These are phyloP conservation scores for Agelas oroides DNA, from an alignment of 37 sponge, comb jelly and placozoan species.

Conservation along the genomic window DNA sequence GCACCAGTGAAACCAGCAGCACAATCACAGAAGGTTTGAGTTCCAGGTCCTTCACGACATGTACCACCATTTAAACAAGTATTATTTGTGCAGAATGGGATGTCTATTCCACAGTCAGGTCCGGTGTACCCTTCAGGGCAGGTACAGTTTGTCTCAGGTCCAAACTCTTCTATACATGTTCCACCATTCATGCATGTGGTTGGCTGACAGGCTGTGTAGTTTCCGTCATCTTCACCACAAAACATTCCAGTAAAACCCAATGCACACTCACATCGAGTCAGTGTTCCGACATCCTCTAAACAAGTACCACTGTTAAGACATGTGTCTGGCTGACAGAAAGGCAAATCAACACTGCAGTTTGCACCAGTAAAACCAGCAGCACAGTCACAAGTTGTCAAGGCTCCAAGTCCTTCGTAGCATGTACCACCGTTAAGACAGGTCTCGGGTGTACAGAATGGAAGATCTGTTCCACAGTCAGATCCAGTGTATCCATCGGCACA, in stretches of 20 bases:
- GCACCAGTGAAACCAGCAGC: slow-evolving; percentile 35
- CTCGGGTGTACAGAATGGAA: not conserved
- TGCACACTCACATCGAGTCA: too few species aligned
- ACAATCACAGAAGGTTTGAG: slow-evolving; percentile 28
- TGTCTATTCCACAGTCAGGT: slow-evolving; percentile 6
- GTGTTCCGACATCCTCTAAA: slow-evolving; percentile 34
- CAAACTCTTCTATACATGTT: slow-evolving; percentile 57
- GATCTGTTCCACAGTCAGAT: slow-evolving; percentile 1
- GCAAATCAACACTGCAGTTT: slow-evolving; percentile 1
- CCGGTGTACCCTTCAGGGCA: slow-evolving; percentile 42
- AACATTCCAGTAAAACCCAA: too few species aligned
- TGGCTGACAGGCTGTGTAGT: slow-evolving; percentile 32
- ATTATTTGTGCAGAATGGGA: slow-evolving; percentile 37
- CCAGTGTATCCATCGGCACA: slow-evolving; percentile 38
- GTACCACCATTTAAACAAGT: slow-evolving; percentile 45
- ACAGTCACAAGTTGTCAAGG: slow-evolving; percentile 32
- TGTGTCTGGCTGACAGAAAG: slow-evolving; percentile 24
- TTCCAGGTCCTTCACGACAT: slow-evolving; percentile 45
- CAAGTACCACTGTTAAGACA: slow-evolving; percentile 78
- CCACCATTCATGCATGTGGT: slow-evolving; percentile 66
- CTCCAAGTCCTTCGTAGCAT: slow-evolving; percentile 50
- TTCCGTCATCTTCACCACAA: too few species aligned
- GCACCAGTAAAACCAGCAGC: slow-evolving; percentile 34
- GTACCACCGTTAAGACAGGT: slow-evolving; percentile 45
- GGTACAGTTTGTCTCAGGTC: not conserved